A percentile compares a stretch with the other conserved stretches of the same genome.
Conservation (phyloP, 1,140 invertebrate species). For the Pararge aegeria region DNA sequence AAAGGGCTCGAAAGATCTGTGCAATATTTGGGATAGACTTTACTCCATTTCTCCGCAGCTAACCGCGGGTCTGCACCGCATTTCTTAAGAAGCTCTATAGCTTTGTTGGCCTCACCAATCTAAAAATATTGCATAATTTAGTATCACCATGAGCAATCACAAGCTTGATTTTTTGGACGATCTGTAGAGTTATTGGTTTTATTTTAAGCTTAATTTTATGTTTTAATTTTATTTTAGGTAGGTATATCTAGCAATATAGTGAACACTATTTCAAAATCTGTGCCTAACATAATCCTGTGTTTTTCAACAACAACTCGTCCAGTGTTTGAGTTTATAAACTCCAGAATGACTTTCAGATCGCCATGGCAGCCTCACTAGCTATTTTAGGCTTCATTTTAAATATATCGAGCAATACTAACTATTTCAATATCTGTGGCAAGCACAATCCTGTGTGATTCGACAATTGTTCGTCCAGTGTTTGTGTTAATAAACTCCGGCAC, state of each 20-base stretch:
- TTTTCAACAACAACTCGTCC: slow-evolving; percentile 38
- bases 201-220: no score
- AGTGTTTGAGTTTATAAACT: slow-evolving; percentile 32
- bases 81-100: slow-evolving; percentile 57
- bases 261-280: slow-evolving; percentile 36
- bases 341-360: slow-evolving; percentile 42
- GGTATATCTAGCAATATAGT: slow-evolving; percentile 14
- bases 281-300: slow-evolving; percentile 38
- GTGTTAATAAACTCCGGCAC: slow-evolving; percentile 41
- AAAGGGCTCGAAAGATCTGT: slow-evolving; percentile 50
- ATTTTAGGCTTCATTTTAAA: no score
- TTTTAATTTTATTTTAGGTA: no score
- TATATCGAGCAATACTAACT: slow-evolving; percentile 32
- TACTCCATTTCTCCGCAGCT: slow-evolving; percentile 47
- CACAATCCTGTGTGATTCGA: slow-evolving; percentile 41
- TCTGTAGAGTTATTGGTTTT: no score
- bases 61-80: slow-evolving; percentile 39
- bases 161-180: no score
- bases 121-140: slow-evolving; percentile 18
- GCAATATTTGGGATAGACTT: slow-evolving; percentile 57
- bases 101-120: slow-evolving; percentile 53
- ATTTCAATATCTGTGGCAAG: slow-evolving; percentile 29
- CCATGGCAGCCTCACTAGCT: slow-evolving; percentile 66
- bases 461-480: slow-evolving; percentile 28
- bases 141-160: no score